Percentiles rank a stretch among this genome's conserved stretches.
Conservation (phyloP, 1,140 invertebrate genomes). For the Drosophila repleta region DNA sequence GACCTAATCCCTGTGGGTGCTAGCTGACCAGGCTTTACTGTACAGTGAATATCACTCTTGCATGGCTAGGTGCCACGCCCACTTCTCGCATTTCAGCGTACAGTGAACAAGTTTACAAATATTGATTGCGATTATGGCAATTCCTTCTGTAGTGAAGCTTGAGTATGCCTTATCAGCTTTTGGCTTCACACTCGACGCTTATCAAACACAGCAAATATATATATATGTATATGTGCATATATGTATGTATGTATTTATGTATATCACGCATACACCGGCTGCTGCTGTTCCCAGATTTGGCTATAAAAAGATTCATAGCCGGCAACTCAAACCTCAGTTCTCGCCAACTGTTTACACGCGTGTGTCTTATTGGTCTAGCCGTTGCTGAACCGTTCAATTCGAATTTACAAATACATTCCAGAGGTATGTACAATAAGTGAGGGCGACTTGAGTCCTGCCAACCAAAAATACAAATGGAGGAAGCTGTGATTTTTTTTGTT, state of each 20-base stretch:
- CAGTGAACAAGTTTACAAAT: slow-evolving; percentile 17
- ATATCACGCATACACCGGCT: slow-evolving; percentile 44
- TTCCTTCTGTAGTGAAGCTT: not conserved
- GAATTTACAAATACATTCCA: slow-evolving; percentile 4
- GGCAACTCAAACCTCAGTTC: slow-evolving; percentile 50
- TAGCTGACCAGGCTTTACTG: not conserved
- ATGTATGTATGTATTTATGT: slow-evolving; percentile 17
- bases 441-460: not conserved
- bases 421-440: slow-evolving; percentile 39
- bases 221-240: not conserved
- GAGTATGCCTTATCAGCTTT: slow-evolving; percentile 31
- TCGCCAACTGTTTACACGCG: slow-evolving; percentile 41
- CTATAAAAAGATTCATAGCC: slow-evolving; percentile 64
- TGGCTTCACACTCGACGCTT: slow-evolving; percentile 31
- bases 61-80: not conserved
- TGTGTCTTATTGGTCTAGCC: slow-evolving; percentile 38
- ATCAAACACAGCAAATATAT: slow-evolving; percentile 24
- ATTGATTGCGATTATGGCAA: slow-evolving; percentile 19
- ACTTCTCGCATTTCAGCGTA: not conserved
- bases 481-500: not conserved
- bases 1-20: no score
- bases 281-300: slow-evolving; percentile 37
- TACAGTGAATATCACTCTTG: slow-evolving; percentile 13
- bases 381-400: not conserved
- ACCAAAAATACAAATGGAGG: not conserved